These are phyloP conservation scores for Polypedilum vanderplanki DNA, from an alignment of 1,140 invertebrate genomes.

Conservation along the genomic window DNA sequence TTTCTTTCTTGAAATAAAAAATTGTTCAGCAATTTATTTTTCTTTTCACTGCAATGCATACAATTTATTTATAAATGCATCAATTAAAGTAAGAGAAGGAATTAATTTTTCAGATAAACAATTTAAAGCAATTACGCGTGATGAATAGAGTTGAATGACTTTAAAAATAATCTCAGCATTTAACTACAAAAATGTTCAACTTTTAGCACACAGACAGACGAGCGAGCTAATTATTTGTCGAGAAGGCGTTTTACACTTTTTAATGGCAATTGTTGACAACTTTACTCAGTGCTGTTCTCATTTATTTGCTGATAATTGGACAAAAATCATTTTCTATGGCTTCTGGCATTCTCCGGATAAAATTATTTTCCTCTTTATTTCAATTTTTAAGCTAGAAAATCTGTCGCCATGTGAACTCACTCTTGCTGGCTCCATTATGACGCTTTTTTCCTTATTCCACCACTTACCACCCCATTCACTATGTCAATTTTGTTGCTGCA, in stretches of 20 bases:
- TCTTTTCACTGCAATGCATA: too few species aligned
- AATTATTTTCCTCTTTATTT: neutral
- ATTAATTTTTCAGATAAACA: too few species aligned
- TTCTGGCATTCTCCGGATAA: neutral
- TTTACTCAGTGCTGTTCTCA: neutral
- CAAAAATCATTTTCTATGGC: neutral
- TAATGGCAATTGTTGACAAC: conserved; percentile 8
- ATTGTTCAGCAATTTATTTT: too few species aligned
- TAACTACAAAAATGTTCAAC: neutral
- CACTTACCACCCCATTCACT: too few species aligned
- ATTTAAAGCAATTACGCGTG: too few species aligned
- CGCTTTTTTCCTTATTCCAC: neutral
- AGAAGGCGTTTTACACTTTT: neutral
- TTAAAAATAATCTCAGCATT: neutral
- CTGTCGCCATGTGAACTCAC: conserved; percentile 2
- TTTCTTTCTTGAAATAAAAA: too few species aligned
- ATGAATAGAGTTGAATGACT: too few species aligned
- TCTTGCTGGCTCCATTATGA: neutral
- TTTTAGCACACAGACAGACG: neutral
- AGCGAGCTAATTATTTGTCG: too few species aligned
- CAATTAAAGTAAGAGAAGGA: too few species aligned
- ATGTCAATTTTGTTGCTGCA: neutral
- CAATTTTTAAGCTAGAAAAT: conserved; percentile 11
- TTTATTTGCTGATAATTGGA: neutral
- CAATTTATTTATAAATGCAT: too few species aligned